Percentiles rank a stretch among this genome's conserved stretches.
phyloP scores from a whole-genome alignment of 1,140 invertebrate species.

The Leptinotarsa texana region DNA sequence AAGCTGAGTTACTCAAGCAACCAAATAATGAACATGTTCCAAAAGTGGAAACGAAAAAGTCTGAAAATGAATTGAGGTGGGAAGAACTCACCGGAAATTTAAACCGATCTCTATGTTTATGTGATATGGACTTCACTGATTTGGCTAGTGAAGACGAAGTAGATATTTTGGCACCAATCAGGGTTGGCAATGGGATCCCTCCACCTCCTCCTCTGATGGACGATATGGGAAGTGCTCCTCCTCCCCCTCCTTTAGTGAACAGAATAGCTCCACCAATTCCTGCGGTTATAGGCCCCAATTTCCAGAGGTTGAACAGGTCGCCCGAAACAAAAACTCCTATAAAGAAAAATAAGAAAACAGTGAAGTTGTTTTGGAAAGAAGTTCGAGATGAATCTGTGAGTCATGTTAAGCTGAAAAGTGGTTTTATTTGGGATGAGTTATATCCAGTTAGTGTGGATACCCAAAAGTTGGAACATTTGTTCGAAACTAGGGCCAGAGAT shows the following conservation, averaged over 20 bases:
- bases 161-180: slow-evolving; percentile 65
- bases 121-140: slow-evolving; percentile 96
- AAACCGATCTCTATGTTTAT: slow-evolving; percentile 83
- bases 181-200: slow-evolving; percentile 66
- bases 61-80: slow-evolving; percentile 94
- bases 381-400: slow-evolving; percentile 82
- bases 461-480: slow-evolving; percentile 93
- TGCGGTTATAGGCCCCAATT: slow-evolving; percentile 47
- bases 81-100: slow-evolving; percentile 84
- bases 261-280: slow-evolving; percentile 52
- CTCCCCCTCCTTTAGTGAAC: slow-evolving; percentile 54
- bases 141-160: slow-evolving; percentile 80
- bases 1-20: slow-evolving; percentile 72
- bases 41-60: slow-evolving; percentile 77
- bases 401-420: slow-evolving; percentile 66
- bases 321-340: slow-evolving; percentile 57
- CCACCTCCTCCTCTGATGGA: slow-evolving; percentile 71
- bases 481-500: slow-evolving; percentile 96
- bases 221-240: slow-evolving; percentile 54
- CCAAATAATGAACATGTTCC: slow-evolving; percentile 65
- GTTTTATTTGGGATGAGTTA: slow-evolving; percentile 95
- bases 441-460: slow-evolving; percentile 84
- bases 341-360: slow-evolving; percentile 95
- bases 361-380: slow-evolving; percentile 99
- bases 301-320: slow-evolving; percentile 55